phyloP scores from a whole-genome alignment of 2,113 vertebrate genomes.

The Triplophysa rosa region DNA sequence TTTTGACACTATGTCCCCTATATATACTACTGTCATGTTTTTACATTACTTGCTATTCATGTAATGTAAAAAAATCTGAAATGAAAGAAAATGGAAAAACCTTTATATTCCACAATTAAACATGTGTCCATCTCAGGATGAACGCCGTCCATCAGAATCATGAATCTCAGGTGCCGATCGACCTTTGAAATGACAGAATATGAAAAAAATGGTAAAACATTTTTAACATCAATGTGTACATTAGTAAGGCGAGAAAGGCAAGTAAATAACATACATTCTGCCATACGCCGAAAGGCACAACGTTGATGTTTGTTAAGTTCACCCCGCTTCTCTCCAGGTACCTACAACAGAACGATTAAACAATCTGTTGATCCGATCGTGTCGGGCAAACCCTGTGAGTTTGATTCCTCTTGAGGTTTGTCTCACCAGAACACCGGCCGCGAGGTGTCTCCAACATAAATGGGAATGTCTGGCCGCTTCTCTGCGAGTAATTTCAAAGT shows the following conservation, averaged over 20 bases:
- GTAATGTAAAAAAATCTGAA: slow-evolving; percentile 64
- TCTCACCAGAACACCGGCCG: slow-evolving; percentile 79
- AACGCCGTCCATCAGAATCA: slow-evolving; percentile 83
- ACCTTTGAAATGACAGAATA: slow-evolving; percentile 61
- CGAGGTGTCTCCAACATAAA: slow-evolving; percentile 79
- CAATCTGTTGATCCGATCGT: background rate
- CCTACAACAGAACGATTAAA: slow-evolving; percentile 30
- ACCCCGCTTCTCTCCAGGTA: slow-evolving; percentile 73
- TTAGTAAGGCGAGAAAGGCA: background rate
- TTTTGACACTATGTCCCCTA: too few relatives aligned
- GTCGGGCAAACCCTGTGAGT: background rate
- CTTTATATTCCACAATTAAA: slow-evolving; percentile 82
- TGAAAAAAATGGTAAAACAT: background rate
- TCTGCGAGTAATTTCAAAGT: slow-evolving; percentile 71
- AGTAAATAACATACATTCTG: slow-evolving; percentile 65
- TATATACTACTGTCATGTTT: too few relatives aligned
- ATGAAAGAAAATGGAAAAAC: slow-evolving; percentile 54
- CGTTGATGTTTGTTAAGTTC: slow-evolving; percentile 75
- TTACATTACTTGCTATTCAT: too few relatives aligned
- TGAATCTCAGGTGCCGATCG: slow-evolving; percentile 75
- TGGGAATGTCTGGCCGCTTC: slow-evolving; percentile 71
- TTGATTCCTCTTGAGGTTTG: background rate
- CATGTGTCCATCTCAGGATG: slow-evolving; percentile 85
- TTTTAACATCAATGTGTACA: background rate
- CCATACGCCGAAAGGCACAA: slow-evolving; percentile 79